Evolutionary conservation across 2,888 invertebrate genomes (phyloP), one percentile per base, ranked within the genome.

Genomic region (Synanthedon formicaeformis): DNA sequence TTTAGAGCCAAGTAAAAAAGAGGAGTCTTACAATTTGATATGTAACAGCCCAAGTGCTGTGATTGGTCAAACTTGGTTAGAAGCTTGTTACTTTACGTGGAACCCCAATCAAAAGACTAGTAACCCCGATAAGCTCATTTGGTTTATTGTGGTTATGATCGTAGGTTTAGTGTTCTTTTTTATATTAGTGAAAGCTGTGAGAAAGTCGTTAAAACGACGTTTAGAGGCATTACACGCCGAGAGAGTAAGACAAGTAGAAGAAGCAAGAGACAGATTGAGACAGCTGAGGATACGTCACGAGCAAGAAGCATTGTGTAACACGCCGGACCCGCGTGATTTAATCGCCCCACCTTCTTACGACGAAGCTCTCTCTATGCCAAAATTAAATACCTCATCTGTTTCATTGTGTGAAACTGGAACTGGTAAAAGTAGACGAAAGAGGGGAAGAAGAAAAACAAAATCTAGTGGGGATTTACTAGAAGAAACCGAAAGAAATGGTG

Each of bases 281-380:
- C 87, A 89, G 41, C 67, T 88, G 12, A 77, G 91, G 63, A 73
- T 91, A 53, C 80, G 79, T 6, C 81, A 84, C 50, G 88, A 88
- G 63, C 88, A 89, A 59, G 89, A 90, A 60, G 87, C 87, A 13
- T 76, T 89, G 12, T 81, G 88, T 52, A 92, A 90, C 66, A 90
- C 92, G 18, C 90, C 92, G 5, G 92, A 92, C 72, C 91, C 91
- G 0, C 88, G 92, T 60, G 93, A 93, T 75, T 71, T 90, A 51
- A 86, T 92, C 40, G 89, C 91, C 55, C 92, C 94, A 41, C 94
- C 94, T 0, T 91, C 92, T 3, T 94, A 94, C 65, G 92, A 91
- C 63, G 94, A 94, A 79, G 94, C 94, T 40, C 84, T 94, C 54
- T 88, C 91, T 16, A 91, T 94, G 91, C 93, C 93, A 1, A 90